Evolutionary conservation across 2,797 vertebrate species (phyloP), one percentile per base, ranked within the genome.

Genomic region (Pitangus sulphuratus): DNA sequence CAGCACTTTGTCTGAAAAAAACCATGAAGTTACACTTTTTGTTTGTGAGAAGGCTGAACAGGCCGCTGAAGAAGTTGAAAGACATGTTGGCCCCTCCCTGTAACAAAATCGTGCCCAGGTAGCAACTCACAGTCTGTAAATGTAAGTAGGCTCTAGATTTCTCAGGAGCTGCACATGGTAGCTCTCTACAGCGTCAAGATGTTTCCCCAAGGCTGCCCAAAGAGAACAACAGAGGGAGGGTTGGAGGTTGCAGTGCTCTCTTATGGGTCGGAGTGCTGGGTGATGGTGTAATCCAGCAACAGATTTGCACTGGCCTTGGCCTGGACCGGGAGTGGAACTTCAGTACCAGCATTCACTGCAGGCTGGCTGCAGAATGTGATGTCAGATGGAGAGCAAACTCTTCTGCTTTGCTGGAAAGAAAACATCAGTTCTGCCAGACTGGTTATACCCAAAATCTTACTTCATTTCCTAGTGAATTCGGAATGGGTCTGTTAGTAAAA

Each of bases 211-310:
- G 60, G 48, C 37, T 9, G 5, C 10, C 37, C 18, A 25, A 72
- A n/a, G 24, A 76, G 16, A 30, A 78, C 75, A 39, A 61, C 11
- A 31, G 4, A 39, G 35, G 18, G 26, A 78, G 3, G 6, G 3
- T 11, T 42, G 15, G 8, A 74, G 35, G 13, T 1, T 37, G 33
- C 7, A 11, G n/a, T 28, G 19, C 5, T 47, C 11, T 8, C 11
- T 30, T 44, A 11, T 3, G 8, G 2, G 10, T 4, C 0, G 0
- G 31, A 7, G 4, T 15, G 14, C 12, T 47, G 35, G 26, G 4
- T 14, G 4, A 8, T 21, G 9, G 48, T 21, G 6, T 7, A 39
- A 44, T 4, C 24, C 50, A 68, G 14, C 12, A 37, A 15, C 3
- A 42, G 21, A 48, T 13, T 11, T 44, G 31, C 8, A 3, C 2